A percentile compares a stretch with the other conserved stretches of the same genome.
These are phyloP conservation scores for Octonoba sinensis DNA, from an alignment of 2,888 invertebrate species.

Conservation along the genomic window DNA sequence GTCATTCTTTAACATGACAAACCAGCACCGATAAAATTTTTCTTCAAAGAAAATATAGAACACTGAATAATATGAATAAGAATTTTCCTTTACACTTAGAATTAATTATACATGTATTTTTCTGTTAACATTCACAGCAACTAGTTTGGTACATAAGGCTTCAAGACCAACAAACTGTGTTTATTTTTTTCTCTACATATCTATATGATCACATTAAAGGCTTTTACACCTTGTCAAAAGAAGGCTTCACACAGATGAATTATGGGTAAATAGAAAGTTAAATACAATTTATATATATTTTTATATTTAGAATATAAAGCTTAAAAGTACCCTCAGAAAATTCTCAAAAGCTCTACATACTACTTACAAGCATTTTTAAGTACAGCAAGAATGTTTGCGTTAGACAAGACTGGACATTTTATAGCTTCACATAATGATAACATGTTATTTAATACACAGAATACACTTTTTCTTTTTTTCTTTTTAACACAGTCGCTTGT, in stretches of 20 bases:
- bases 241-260: conserved; percentile 38
- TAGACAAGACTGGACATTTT: conserved; percentile 15
- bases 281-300: too few relatives aligned
- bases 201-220: conserved; percentile 32
- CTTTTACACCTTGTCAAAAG: conserved; percentile 34
- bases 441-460: conserved; percentile 7
- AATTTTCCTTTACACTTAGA: too few relatives aligned
- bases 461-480: neutral
- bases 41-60: too few relatives aligned
- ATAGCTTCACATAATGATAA: neutral
- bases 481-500: neutral
- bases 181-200: conserved; percentile 18
- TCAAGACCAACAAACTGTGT: conserved; percentile 32
- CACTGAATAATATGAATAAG: too few relatives aligned
- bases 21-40: too few relatives aligned
- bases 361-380: conserved; percentile 50
- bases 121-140: conserved; percentile 22
- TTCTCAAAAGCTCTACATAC: conserved; percentile 36
- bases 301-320: conserved; percentile 47
- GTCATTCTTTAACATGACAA: too few relatives aligned
- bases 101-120: neutral
- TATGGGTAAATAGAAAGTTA: conserved; percentile 34
- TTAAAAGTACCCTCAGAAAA: conserved; percentile 44
- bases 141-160: conserved; percentile 38
- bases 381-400: conserved; percentile 29